Percentiles rank a stretch among this genome's conserved stretches.
phyloP scores from a whole-genome alignment of 2,113 vertebrate species.

The Chascanopsetta lugubris region DNA sequence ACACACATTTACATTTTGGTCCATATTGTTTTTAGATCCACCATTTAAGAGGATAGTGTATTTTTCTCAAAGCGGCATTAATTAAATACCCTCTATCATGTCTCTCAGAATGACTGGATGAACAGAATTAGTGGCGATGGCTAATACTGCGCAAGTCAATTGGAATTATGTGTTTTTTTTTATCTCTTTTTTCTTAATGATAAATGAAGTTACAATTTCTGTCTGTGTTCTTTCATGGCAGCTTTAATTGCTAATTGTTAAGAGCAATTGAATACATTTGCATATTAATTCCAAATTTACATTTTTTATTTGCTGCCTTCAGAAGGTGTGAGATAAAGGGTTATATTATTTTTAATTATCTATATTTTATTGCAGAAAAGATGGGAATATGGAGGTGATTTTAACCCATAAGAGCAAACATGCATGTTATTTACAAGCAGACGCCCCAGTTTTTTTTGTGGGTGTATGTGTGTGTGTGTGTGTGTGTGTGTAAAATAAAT shows the following conservation, averaged over 20 bases:
- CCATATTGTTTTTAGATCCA: constrained; percentile 55
- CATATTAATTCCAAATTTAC: constrained; percentile 99
- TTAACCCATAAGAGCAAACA: constrained; percentile 83
- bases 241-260: constrained; percentile 99
- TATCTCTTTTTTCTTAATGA: constrained; percentile 87
- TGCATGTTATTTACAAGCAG: constrained; percentile 1
- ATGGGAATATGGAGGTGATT: constrained; percentile 91
- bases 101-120: constrained; percentile 45
- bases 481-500: background rate
- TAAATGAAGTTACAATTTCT: constrained; percentile 99
- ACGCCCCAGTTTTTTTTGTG: constrained; percentile 14
- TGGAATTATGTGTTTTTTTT: constrained; percentile 94
- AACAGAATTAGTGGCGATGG: constrained; percentile 80
- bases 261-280: constrained; percentile 99
- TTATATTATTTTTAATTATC: constrained; percentile 99
- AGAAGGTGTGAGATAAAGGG: constrained; percentile 99
- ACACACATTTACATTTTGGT: constrained; percentile 42
- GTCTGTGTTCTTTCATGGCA: constrained; percentile 98
- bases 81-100: constrained; percentile 55
- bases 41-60: constrained; percentile 56
- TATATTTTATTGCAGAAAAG: constrained; percentile 98
- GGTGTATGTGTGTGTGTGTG: background rate
- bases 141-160: constrained; percentile 93
- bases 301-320: constrained; percentile 99
- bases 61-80: constrained; percentile 67